Percentiles rank a stretch among this genome's conserved stretches.
phyloP scores from a whole-genome alignment of 2,113 vertebrate species.

The Sylvicapra grimmia region DNA sequence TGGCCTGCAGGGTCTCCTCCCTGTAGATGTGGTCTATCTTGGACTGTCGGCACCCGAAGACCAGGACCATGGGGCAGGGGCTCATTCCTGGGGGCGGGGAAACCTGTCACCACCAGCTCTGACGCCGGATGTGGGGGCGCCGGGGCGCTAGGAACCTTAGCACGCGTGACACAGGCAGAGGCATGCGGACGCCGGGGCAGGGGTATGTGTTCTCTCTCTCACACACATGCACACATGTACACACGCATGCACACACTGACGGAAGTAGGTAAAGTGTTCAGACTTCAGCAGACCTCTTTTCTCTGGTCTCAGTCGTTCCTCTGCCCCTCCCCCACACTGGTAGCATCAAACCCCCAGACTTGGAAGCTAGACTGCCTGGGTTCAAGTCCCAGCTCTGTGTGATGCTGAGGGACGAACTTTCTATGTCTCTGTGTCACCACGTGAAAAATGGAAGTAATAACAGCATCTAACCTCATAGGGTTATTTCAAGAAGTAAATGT shows the following conservation, averaged over 20 bases:
- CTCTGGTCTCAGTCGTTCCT: neutral
- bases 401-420: neutral
- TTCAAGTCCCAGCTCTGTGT: neutral
- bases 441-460: neutral
- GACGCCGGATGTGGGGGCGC: neutral
- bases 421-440: neutral
- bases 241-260: neutral
- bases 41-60: slow-evolving; percentile 96
- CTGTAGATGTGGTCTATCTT: slow-evolving; percentile 97
- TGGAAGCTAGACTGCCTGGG: neutral
- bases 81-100: slow-evolving; percentile 81
- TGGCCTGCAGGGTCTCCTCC: slow-evolving; percentile 93
- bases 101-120: neutral
- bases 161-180: accelerated
- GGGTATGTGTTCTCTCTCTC: neutral
- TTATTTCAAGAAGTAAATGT: no score
- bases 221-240: neutral
- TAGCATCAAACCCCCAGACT: neutral
- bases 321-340: neutral
- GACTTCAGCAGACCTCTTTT: neutral
- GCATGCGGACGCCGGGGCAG: neutral
- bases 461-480: neutral
- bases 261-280: neutral
- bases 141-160: neutral
- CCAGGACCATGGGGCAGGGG: slow-evolving; percentile 92